Base-by-base conservation (phyloP, 2,797 vertebrate species). In the Hyperoplus lanceolatus region DNA sequence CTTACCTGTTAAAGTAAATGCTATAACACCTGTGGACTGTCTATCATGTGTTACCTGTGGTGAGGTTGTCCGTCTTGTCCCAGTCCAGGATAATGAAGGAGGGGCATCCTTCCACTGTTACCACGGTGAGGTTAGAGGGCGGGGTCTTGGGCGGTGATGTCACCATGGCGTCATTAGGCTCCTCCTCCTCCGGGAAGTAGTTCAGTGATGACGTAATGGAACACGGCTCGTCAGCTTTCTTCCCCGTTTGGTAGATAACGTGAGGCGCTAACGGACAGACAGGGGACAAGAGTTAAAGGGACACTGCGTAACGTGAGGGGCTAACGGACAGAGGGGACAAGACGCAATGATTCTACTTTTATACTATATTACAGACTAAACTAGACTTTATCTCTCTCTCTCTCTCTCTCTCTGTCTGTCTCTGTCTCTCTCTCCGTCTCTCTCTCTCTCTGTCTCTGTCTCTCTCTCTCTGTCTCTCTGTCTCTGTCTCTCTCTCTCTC, bases 1-100 rank as follows among this genome's bases (percentile, higher is more conserved):
- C 46, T 18, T 9, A 45, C 3, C 8, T 9, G 43, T 3, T 45
- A n/a, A 21, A 4, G 4, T 11, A 18, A 9, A 21, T 21, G 21
- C 21, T 21, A 21, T 13, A 4, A 36, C 4, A 54, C 38, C 8
- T 56, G 8, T 45, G 0, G 15, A 6, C 38, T 5, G 3, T 21
- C 4, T 50, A 3, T 29, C 29, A 29, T 29, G 29, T 48, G 14
- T 0, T 85, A 99, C 98, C 97, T 29, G 96, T 98, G 75, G 97
- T 97, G 75, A 97, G 96, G 16, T 99, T 99, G 81, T 96, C 92
- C 0, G 95, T 94, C 65, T 96, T 97, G 59, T 97, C 92, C 98
- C 98, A 99, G 88, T 97, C 97, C 67, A 99, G 66, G 89, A 99
- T 97, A 88, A 99, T 89, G 21, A 99, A 99, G 8, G 97, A 97